phyloP scores from a whole-genome alignment of 2,113 vertebrate species.

The Hippocampus abdominalis region DNA sequence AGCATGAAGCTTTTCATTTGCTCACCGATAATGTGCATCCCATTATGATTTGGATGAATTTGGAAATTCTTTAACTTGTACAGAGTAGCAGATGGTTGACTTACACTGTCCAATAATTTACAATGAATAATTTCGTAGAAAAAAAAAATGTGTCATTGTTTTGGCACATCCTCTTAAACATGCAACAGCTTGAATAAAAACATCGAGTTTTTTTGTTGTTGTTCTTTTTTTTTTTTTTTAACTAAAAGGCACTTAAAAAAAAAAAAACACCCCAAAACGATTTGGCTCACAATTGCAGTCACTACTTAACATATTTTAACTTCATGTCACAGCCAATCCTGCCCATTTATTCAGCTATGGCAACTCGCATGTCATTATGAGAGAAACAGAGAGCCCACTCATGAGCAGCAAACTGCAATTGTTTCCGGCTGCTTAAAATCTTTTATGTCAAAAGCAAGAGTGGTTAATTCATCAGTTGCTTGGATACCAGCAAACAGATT shows the following conservation, averaged over 20 bases:
- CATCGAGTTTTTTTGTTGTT: not conserved
- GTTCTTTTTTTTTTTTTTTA: not conserved
- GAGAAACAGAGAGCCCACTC: not conserved
- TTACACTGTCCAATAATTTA: not conserved
- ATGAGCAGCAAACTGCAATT: not conserved
- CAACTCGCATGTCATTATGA: conserved; percentile 11
- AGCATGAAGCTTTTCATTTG: conserved; percentile 12
- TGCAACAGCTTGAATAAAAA: not conserved
- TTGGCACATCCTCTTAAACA: not conserved
- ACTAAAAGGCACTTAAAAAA: not conserved
- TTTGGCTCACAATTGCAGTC: not conserved
- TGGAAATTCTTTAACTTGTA: conserved; percentile 7
- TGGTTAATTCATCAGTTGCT: conserved; percentile 1
- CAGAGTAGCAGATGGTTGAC: not conserved
- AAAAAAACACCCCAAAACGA: not conserved
- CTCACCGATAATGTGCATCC: conserved; percentile 20
- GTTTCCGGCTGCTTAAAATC: not conserved
- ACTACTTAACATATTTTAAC: not conserved
- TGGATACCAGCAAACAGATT: not conserved
- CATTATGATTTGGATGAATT: not conserved
- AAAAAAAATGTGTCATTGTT: not conserved
- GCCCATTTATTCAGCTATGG: not conserved
- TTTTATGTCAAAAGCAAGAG: not conserved
- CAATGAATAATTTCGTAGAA: not conserved
- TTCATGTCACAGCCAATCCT: conserved; percentile 10